Evolutionary conservation across 2,113 vertebrate species (phyloP), one percentile per base, ranked within the genome.

Genomic region (Morphnarchus princeps): DNA sequence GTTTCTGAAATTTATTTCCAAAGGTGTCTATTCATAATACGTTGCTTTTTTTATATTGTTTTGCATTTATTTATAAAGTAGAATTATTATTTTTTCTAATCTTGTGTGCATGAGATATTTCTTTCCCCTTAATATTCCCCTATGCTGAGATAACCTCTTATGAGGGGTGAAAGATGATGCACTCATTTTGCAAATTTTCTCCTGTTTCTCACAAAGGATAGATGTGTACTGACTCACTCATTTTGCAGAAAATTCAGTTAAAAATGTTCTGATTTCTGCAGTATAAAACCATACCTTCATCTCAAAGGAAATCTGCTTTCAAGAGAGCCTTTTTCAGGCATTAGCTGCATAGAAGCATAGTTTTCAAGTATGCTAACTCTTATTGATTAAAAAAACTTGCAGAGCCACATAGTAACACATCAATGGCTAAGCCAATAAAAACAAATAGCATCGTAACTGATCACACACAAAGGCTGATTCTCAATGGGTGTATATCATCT

Each of bases 1-100:
- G 95, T 90, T 93, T 95, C 94, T 94, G 93, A 97, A 95, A 96
- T 96, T 91, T 98, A 96, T 97, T 98, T 97, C 92, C 73, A 96
- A 97, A 96, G 95, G 84, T 95, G 76, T 92, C 87, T 92, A 47
- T 96, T 98, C 96, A 79, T 54, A 95, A 72, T 5, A 15, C 1
- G 29, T 82, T 92, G 50, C 24, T 29, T 70, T 90, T 93, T 66
- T 54, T 25, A 79, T 49, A 71, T 45, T 76, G 10, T 28, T 95
- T 96, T 95, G 66, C 83, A 89, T 95, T 90, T 94, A 89, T 93
- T 96, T 94, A 89, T 89, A 82, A 92, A 95, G 47, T 72, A 67
- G 28, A 81, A 76, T 89, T 93, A 38, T 49, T 83, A 32, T 74
- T 72, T 71, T 82, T 90, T 67, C 29, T 13, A 74, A 90, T 82